Evolutionary conservation across 1,140 invertebrate species (phyloP).

Genomic region (Drosophila seguyi): DNA sequence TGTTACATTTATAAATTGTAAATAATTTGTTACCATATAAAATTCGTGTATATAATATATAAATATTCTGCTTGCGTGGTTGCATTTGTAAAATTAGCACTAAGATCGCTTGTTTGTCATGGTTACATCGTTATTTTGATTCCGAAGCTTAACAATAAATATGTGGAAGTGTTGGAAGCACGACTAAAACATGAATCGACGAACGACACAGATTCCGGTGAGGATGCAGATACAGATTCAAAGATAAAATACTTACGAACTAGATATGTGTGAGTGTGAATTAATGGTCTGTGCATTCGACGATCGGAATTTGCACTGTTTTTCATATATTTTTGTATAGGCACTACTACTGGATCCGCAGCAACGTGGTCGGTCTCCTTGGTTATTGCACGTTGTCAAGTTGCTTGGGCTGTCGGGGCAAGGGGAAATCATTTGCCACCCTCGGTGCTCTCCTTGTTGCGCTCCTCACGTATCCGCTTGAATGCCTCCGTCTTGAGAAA

Average conservation of each 20-base stretch:
- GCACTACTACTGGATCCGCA: constrained; percentile 57
- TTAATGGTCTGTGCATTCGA: constrained; percentile 17
- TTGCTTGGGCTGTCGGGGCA: not conserved
- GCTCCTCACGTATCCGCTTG: constrained; percentile 93
- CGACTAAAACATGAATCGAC: constrained; percentile 35
- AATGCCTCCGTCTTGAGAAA: constrained; percentile 96
- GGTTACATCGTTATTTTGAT: constrained; percentile 54
- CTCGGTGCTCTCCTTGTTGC: constrained; percentile 87
- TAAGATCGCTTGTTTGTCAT: constrained; percentile 57
- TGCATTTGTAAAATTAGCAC: constrained; percentile 72
- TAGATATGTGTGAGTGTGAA: constrained; percentile 39
- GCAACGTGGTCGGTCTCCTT: constrained; percentile 43
- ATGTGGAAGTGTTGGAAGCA: constrained; percentile 67
- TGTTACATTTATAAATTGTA: constrained; percentile 59
- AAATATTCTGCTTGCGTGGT: constrained; percentile 59
- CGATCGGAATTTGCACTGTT: constrained; percentile 61
- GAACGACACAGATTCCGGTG: constrained; percentile 21
- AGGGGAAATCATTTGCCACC: constrained; percentile 8
- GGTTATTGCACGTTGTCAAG: constrained; percentile 62
- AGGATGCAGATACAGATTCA: constrained; percentile 11
- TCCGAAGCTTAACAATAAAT: constrained; percentile 41
- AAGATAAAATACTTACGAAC: constrained; percentile 16
- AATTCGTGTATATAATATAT: constrained; percentile 69
- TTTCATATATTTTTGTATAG: constrained; percentile 24
- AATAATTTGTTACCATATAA: constrained; percentile 69